Base-by-base conservation (phyloP, 1,140 invertebrate species). In the Condylostylus longicornis region DNA sequence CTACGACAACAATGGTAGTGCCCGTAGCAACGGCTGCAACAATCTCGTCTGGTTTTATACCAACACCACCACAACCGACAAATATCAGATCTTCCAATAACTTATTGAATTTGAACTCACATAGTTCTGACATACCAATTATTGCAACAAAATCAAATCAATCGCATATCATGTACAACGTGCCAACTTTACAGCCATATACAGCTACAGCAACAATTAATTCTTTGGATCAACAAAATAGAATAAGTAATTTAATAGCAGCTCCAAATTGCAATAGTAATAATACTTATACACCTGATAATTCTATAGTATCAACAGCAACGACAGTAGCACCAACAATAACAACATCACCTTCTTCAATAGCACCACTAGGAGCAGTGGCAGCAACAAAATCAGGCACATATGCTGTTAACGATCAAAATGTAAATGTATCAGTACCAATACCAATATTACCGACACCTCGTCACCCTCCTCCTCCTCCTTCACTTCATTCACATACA, bases 401-500 rank as follows among this genome's bases (percentile, higher is more conserved):
- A n/a, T n/a, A 33, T 13, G 22, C 12, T 25, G 12, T 12, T 25
- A 12, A 31, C 30, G 30, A 31, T 25, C 22, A 33, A 40, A 30
- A 30, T 30, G 28, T 13, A 13, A 15, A 30, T 13, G 28, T 13
- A 6, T 33, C 42, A 29, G 22, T 23, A 35, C 30, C 37, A 39
- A 37, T 39, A 35, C 33, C 41, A 29, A 38, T 33, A 31, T 40
- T 43, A 35, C 44, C 42, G 33, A 42, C 5, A n/a, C 46, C 39
- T 20, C 34, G 29, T 38, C 49, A 10, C 33, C 43, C 9, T 35
- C 30, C n/a, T 15, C 37, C 15, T 17, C 17, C 14, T 8, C 22
- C 9, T 18, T 25, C 10, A n/a, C 25, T 10, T 27, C 25, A 13
- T 27, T 13, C 10, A 5, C 25, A 13, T 27, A n/a, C 25, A n/a